These are phyloP conservation scores for Achatina immaculata DNA, from an alignment of 1,140 invertebrate species.

Conservation along the genomic window DNA sequence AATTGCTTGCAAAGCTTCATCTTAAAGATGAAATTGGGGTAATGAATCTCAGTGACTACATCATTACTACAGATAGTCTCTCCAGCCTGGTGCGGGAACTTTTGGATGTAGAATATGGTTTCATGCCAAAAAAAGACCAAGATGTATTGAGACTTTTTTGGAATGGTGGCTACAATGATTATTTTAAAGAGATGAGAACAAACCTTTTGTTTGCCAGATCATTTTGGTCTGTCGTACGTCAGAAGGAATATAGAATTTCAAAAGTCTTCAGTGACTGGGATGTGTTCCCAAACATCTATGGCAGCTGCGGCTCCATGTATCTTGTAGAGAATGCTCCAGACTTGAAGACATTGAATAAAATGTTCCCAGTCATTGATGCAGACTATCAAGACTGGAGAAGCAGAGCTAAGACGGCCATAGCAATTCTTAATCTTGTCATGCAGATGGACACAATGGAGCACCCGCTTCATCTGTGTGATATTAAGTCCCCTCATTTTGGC, in stretches of 20 bases:
- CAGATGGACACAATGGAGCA: conserved; percentile 28
- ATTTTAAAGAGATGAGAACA: conserved; percentile 3
- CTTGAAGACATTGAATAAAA: conserved; percentile 1
- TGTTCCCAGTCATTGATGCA: not conserved
- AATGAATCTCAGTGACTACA: not conserved
- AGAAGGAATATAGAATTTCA: conserved; percentile 27
- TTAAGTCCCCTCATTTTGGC: conserved; percentile 32
- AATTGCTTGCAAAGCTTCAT: not conserved
- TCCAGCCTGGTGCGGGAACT: not conserved
- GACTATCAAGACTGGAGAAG: conserved; percentile 8
- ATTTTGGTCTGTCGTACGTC: conserved; percentile 12
- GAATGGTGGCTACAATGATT: not conserved
- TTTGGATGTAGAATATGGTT: conserved; percentile 5
- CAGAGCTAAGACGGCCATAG: conserved; percentile 2
- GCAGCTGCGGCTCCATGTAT: conserved; percentile 12
- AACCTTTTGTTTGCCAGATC: conserved; percentile 17
- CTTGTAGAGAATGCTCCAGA: conserved; percentile 5
- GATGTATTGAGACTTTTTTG: conserved; percentile 12
- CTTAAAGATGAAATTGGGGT: not conserved
- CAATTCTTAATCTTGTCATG: conserved; percentile 7
- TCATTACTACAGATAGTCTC: not conserved
- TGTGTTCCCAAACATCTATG: conserved; percentile 29
- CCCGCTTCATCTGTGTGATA: conserved; percentile 22
- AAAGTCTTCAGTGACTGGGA: conserved; percentile 17
- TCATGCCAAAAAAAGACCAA: not conserved